phyloP scores from a whole-genome alignment of 2,113 vertebrate genomes.

The Catharus bicknelli region DNA sequence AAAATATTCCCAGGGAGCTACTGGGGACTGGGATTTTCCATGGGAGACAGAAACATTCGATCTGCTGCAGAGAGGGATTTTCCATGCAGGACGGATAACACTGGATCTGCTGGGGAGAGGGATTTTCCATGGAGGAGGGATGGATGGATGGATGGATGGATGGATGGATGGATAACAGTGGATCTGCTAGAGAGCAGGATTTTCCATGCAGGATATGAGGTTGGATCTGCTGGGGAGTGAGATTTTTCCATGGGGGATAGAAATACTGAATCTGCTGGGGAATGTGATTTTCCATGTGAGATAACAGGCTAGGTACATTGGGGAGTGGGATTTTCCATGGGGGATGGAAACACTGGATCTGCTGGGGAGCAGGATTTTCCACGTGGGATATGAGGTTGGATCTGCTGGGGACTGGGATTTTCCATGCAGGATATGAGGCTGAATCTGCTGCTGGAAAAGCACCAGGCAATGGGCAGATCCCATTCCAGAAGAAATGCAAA shows the following conservation, averaged over 20 bases:
- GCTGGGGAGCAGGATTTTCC: no score
- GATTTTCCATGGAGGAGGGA: background rate
- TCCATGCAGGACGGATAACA: no score
- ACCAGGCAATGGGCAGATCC: rapidly evolving
- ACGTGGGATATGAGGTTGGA: rapidly evolving
- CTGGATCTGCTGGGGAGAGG: rapidly evolving
- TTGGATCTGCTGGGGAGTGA: background rate
- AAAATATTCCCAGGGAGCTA: background rate
- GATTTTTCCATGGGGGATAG: background rate
- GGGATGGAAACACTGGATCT: background rate
- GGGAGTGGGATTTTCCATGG: rapidly evolving
- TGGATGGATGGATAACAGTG: background rate
- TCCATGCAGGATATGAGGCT: rapidly evolving
- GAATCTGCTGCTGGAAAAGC: background rate
- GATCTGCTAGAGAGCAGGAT: rapidly evolving
- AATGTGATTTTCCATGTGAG: background rate
- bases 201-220: rapidly evolving
- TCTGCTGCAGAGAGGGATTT: no score
- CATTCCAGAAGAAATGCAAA: background rate
- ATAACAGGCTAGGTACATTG: no score
- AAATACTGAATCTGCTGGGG: background rate
- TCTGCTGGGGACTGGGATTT: no score
- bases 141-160: background rate
- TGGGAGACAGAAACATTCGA: background rate
- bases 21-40: background rate